phyloP scores from a whole-genome alignment of 1,140 invertebrate genomes.

The Drosophila trapezifrons region DNA sequence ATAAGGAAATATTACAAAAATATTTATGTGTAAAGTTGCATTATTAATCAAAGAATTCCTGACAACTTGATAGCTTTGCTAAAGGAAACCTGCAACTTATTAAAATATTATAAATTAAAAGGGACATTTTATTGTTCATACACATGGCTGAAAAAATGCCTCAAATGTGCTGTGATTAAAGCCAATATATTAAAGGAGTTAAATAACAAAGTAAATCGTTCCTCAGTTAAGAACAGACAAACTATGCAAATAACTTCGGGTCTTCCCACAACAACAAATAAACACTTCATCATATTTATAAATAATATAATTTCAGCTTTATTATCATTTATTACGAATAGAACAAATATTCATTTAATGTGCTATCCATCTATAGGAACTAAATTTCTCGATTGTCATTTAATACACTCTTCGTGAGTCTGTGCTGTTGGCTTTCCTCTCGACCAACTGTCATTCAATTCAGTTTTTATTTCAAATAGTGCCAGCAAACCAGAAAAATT shows the following conservation, averaged over 20 bases:
- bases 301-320: slow-evolving; percentile 29
- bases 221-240: not conserved
- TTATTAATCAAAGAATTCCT: too few species aligned
- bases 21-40: too few species aligned
- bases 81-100: too few species aligned
- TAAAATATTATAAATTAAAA: too few species aligned
- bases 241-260: slow-evolving; percentile 1
- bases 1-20: too few species aligned
- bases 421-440: slow-evolving; percentile 34
- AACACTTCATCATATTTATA: slow-evolving; percentile 26
- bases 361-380: slow-evolving; percentile 1
- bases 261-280: not conserved
- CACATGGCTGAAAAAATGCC: too few species aligned
- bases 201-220: not conserved
- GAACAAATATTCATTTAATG: slow-evolving; percentile 25
- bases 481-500: slow-evolving; percentile 1
- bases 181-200: not conserved
- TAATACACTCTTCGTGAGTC: slow-evolving; percentile 19
- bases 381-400: slow-evolving; percentile 33
- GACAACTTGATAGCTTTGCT: too few species aligned
- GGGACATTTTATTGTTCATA: too few species aligned
- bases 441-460: slow-evolving; percentile 44
- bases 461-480: slow-evolving; percentile 21
- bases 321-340: slow-evolving; percentile 29
- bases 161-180: too few species aligned